phyloP scores from a whole-genome alignment of 2,113 vertebrate genomes.

The Balaenoptera acutorostrata region DNA sequence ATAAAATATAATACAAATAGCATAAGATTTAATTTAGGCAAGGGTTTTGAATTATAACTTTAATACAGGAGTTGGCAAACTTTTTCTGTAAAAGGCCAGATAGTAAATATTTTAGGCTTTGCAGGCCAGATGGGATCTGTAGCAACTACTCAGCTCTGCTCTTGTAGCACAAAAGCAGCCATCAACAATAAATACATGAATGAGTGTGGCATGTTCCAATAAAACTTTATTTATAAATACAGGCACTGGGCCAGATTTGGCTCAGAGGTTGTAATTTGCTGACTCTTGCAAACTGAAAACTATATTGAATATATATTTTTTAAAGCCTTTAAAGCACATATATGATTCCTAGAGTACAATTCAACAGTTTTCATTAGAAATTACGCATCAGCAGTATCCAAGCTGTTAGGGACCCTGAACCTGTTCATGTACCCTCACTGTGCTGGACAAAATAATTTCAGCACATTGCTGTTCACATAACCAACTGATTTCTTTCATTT shows the following conservation, averaged over 20 bases:
- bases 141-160: not conserved
- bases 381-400: not conserved
- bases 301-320: not conserved
- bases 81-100: not conserved
- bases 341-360: not conserved
- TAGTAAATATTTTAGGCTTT: not conserved
- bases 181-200: not conserved
- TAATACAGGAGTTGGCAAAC: not conserved
- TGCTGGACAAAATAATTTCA: not conserved
- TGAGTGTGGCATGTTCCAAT: not conserved
- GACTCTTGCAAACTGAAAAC: not conserved
- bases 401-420: not conserved
- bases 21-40: no score
- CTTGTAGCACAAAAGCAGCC: not conserved
- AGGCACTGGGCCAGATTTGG: not conserved
- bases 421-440: not conserved
- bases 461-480: not conserved
- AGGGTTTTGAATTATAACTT: not conserved
- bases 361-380: not conserved
- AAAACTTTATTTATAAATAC: conserved; percentile 15
- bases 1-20: not conserved
- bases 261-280: not conserved
- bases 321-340: not conserved
- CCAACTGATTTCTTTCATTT: not conserved
- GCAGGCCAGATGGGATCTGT: not conserved